Percentiles rank a stretch among this genome's conserved stretches.
Evolutionary conservation across 2,113 vertebrate species (phyloP).

Genomic region (Pygathrix nemaeus): DNA sequence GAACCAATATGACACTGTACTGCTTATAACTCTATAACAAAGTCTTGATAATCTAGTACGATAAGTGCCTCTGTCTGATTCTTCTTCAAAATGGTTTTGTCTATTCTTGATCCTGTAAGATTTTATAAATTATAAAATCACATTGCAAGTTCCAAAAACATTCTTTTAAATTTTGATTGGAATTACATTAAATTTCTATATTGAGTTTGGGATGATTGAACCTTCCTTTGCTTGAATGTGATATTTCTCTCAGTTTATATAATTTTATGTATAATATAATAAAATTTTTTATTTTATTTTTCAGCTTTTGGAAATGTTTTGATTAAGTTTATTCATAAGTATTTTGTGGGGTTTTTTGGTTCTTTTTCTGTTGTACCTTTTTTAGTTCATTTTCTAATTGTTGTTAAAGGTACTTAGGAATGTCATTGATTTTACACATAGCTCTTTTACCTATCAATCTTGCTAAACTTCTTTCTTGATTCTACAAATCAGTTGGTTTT

Average conservation of each 20-base stretch:
- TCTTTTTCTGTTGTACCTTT: no score
- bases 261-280: not conserved
- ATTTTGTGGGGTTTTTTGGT: no score
- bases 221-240: no score
- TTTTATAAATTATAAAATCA: slow-evolving; percentile 14
- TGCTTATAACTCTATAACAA: not conserved
- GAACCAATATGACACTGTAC: not conserved
- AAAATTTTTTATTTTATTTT: not conserved
- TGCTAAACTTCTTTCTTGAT: not conserved
- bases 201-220: no score
- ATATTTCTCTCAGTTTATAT: not conserved
- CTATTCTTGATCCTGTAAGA: not conserved
- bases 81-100: not conserved
- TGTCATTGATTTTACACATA: not conserved
- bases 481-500: not conserved
- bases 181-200: no score
- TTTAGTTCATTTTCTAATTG: not conserved
- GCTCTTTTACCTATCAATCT: not conserved
- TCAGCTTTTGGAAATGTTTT: not conserved
- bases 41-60: not conserved
- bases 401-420: not conserved
- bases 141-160: not conserved
- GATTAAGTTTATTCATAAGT: no score
- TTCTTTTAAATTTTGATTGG: not conserved
- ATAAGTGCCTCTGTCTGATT: not conserved